Percentiles rank a stretch among this genome's conserved stretches.
Conservation (phyloP, 2,113 vertebrate species). For the Saccopteryx bilineata region DNA sequence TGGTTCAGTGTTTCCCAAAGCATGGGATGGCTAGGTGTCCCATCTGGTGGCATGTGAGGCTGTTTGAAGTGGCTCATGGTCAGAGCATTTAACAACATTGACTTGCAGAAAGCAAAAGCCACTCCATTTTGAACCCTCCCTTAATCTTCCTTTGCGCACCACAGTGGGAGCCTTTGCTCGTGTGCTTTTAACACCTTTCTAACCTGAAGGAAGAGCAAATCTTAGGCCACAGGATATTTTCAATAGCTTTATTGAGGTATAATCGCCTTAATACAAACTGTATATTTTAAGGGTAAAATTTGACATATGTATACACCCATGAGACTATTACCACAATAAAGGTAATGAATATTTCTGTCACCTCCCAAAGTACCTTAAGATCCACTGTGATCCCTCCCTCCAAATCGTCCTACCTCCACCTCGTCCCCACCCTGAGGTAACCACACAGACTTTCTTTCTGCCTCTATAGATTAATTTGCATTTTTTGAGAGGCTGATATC, state of each 20-base stretch:
- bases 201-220: background rate
- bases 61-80: background rate
- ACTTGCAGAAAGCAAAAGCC: background rate
- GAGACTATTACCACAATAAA: background rate
- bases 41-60: background rate
- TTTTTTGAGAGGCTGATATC: background rate
- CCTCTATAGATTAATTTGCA: too few species aligned
- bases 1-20: background rate
- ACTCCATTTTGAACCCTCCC: background rate
- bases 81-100: background rate
- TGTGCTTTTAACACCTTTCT: background rate
- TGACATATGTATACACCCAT: background rate
- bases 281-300: background rate
- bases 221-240: background rate
- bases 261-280: background rate
- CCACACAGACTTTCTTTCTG: background rate
- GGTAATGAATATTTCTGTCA: background rate
- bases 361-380: background rate
- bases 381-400: background rate
- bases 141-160: background rate
- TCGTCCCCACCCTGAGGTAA: background rate
- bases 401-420: fast-evolving
- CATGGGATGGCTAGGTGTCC: background rate
- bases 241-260: background rate
- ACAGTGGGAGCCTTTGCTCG: background rate